Evolutionary conservation across 2,888 invertebrate genomes (phyloP).

Genomic region (Ypsolopha scabrella): DNA sequence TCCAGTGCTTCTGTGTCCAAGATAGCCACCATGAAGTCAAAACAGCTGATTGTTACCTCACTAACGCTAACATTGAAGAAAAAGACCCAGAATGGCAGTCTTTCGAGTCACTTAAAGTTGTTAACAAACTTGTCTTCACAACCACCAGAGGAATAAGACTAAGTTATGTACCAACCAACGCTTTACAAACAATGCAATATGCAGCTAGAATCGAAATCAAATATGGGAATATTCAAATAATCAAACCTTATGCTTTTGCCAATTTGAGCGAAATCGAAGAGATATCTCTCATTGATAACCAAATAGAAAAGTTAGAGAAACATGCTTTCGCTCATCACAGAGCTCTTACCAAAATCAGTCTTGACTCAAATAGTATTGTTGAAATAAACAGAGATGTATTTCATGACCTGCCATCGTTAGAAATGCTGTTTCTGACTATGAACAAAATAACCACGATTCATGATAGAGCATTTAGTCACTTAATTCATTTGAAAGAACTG

Average conservation of each 20-base stretch:
- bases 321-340: slow-evolving; percentile 78
- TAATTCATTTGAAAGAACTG: slow-evolving; percentile 77
- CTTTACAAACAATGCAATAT: slow-evolving; percentile 69
- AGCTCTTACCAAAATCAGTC: slow-evolving; percentile 71
- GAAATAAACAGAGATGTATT: slow-evolving; percentile 82
- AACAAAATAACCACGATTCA: slow-evolving; percentile 89
- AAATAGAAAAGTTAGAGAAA: slow-evolving; percentile 72
- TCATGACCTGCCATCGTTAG: slow-evolving; percentile 75
- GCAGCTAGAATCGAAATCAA: slow-evolving; percentile 71
- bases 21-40: slow-evolving; percentile 43
- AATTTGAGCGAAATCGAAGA: slow-evolving; percentile 75
- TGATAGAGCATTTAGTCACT: slow-evolving; percentile 82
- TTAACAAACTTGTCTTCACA: slow-evolving; percentile 74
- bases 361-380: slow-evolving; percentile 79
- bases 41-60: slow-evolving; percentile 79
- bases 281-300: slow-evolving; percentile 75
- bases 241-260: slow-evolving; percentile 78
- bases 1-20: slow-evolving; percentile 45
- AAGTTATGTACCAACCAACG: slow-evolving; percentile 76
- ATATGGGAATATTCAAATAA: slow-evolving; percentile 75
- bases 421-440: slow-evolving; percentile 81
- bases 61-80: slow-evolving; percentile 63
- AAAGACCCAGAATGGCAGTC: slow-evolving; percentile 76
- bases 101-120: slow-evolving; percentile 73
- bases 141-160: slow-evolving; percentile 74